Conservation (phyloP, 23 tunicate genomes). For the Ascidia mentula region DNA sequence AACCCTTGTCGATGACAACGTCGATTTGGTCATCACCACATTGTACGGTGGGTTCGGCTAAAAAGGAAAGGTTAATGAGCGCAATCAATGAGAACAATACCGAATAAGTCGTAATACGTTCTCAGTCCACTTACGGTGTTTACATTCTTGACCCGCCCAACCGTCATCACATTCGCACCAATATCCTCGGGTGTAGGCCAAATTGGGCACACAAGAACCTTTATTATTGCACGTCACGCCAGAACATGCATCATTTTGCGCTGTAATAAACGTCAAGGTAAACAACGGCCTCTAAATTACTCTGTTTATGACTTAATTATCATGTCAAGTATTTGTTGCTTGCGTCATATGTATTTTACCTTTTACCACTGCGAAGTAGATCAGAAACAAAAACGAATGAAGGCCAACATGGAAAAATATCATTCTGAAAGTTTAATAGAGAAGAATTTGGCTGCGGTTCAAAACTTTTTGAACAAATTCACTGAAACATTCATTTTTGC, state of each 20-base stretch:
- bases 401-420: conserved; percentile 22
- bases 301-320: not conserved
- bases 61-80: not conserved
- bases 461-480: too few relatives aligned
- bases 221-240: conserved; percentile 92
- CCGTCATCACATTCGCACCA: conserved; percentile 99
- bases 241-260: conserved; percentile 54
- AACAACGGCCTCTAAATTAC: not conserved
- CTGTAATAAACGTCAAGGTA: conserved; percentile 23
- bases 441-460: not conserved
- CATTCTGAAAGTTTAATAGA: conserved; percentile 23
- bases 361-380: not conserved
- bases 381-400: not conserved
- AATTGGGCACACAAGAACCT: conserved; percentile 79
- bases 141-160: conserved; percentile 99
- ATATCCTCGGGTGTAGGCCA: conserved; percentile 83
- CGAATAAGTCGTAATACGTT: too few relatives aligned
- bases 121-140: conserved; percentile 76
- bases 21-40: conserved; percentile 89
- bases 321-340: not conserved
- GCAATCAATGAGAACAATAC: too few relatives aligned
- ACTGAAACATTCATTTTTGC: too few relatives aligned
- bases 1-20: conserved; percentile 93
- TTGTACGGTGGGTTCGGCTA: conserved; percentile 92
- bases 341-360: not conserved